Evolutionary conservation across 2,113 vertebrate species (phyloP), one percentile per base, ranked within the genome.

Genomic region (cat (Felis catus)): DNA sequence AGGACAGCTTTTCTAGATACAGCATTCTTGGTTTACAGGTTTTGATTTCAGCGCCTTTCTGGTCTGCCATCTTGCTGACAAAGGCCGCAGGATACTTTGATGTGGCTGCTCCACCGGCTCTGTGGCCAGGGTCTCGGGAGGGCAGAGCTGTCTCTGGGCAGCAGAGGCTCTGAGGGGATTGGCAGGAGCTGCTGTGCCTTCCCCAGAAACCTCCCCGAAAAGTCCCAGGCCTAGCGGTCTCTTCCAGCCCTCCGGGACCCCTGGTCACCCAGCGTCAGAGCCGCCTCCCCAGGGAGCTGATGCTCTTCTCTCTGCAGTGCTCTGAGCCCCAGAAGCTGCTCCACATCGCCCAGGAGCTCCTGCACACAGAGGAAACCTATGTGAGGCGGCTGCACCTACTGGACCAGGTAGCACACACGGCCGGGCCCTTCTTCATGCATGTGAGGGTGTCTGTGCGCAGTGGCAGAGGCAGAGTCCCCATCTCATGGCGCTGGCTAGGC

Each of bases 281-380:
- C 7, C 16, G 21, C 41, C 55, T 93, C 25, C 23, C 53, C 27
- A 10, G 58, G 70, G 4, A 95, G 3, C n/a, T 25, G 9, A 16
- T 11, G 55, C 36, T 86, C 80, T 85, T 97, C 90, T 98, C 98
- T 97, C 97, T 51, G 31, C 97, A 99, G 99, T 99, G 98, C 98
- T 98, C 99, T 21, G 99, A 99, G 94, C 98, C 99, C 48, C 99
- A 99, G 96, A 99, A 99, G 98, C 99, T 99, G 48, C 99, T 99
- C 97, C 99, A 99, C 98, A 99, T 99, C 1, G 99, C 99, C 97
- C 99, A 99, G 89, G 99, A 99, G 94, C 99, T 99, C 61, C 99
- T 99, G 96, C 99, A 99, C 74, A 99, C 99, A 0, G 99, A 99
- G 98, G 99, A 99, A 98, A 99, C 99, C 0, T 99, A 99, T 7